A percentile compares a stretch with the other conserved stretches of the same genome.
These are phyloP conservation scores for Cydia strobilella DNA, from an alignment of 1,140 invertebrate species.

Conservation along the genomic window DNA sequence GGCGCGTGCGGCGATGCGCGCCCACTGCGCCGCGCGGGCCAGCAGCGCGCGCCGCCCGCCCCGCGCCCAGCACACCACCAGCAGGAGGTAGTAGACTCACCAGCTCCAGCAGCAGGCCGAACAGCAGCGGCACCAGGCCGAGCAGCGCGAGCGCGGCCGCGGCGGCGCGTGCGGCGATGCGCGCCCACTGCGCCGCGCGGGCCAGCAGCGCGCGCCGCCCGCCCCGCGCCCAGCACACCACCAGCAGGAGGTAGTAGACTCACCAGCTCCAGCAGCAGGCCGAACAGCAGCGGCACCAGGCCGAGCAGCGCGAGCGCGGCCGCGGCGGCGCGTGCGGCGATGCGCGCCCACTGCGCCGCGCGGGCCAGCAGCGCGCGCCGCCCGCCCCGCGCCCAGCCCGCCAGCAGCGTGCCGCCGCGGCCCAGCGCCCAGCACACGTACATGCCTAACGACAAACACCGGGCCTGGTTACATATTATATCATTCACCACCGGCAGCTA, in stretches of 20 bases:
- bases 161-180: conserved; percentile 84
- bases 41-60: conserved; percentile 90
- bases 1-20: conserved; percentile 84
- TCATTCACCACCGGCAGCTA: too few species aligned
- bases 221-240: conserved; percentile 92
- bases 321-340: conserved; percentile 85
- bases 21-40: conserved; percentile 90
- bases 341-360: conserved; percentile 87
- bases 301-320: conserved; percentile 91
- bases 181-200: conserved; percentile 88
- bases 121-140: conserved; percentile 94
- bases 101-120: conserved; percentile 93
- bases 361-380: conserved; percentile 87
- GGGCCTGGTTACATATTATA: too few species aligned
- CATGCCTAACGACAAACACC: conserved; percentile 80
- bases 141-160: conserved; percentile 90
- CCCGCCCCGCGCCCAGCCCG: conserved; percentile 94
- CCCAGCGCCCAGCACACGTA: conserved; percentile 96
- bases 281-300: conserved; percentile 95
- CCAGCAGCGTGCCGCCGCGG: conserved; percentile 88
- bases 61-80: too few species aligned
- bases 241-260: conserved; percentile 83
- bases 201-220: conserved; percentile 89
- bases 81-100: conserved; percentile 68
- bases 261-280: conserved; percentile 94